These are phyloP conservation scores for Amphipyra tragopoginis DNA, from an alignment of 2,888 invertebrate genomes.

Conservation along the genomic window DNA sequence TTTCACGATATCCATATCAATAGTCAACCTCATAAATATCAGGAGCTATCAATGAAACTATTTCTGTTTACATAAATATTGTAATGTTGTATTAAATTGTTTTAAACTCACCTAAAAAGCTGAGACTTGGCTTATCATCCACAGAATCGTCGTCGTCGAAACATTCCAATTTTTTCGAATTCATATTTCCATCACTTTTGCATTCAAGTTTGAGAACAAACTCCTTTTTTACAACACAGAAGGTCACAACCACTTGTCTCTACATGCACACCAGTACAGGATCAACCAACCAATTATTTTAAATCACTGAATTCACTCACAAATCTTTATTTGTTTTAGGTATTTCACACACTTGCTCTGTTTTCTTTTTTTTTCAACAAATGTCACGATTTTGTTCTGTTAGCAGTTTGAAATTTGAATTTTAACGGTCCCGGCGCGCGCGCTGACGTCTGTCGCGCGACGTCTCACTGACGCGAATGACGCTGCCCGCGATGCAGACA, in stretches of 20 bases:
- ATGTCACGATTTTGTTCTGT: constrained; percentile 66
- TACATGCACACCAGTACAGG: constrained; percentile 70
- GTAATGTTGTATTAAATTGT: constrained; percentile 17
- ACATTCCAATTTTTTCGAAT: constrained; percentile 88
- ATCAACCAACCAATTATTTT: constrained; percentile 46
- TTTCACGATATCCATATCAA: constrained; percentile 48
- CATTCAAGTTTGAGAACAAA: constrained; percentile 70
- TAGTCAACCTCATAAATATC: constrained; percentile 55
- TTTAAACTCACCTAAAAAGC: constrained; percentile 85
- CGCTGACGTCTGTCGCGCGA: constrained; percentile 75
- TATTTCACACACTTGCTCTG: constrained; percentile 58
- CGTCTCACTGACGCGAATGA: constrained; percentile 83
- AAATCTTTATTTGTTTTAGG: constrained; percentile 39
- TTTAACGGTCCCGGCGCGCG: constrained; percentile 75
- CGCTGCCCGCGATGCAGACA: constrained; percentile 60
- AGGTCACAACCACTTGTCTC: constrained; percentile 85
- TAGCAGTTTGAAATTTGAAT: constrained; percentile 73
- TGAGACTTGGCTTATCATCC: constrained; percentile 86
- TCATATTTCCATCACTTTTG: constrained; percentile 79
- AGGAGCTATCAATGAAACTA: constrained; percentile 60
- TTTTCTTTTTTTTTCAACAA: constrained; percentile 49
- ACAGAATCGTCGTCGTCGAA: constrained; percentile 83
- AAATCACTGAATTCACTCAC: constrained; percentile 58
- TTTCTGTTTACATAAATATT: constrained; percentile 37
- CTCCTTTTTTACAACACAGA: constrained; percentile 73